Evolutionary conservation across 2,888 invertebrate genomes (phyloP).

Genomic region (Drosophila neoperkinsi): DNA sequence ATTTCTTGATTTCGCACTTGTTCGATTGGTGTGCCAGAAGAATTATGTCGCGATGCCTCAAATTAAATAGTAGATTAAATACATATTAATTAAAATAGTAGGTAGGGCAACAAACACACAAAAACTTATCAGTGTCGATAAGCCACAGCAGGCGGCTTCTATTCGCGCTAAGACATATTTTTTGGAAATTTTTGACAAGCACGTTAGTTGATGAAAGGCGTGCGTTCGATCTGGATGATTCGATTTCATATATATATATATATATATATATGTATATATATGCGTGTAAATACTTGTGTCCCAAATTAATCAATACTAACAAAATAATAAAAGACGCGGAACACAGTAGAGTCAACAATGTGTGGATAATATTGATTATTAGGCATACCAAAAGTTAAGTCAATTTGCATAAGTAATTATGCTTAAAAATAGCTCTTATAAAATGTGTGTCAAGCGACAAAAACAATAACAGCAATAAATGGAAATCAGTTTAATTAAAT

Average conservation of each 20-base stretch:
- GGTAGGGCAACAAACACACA: slow-evolving; percentile 15
- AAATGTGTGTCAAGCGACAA: slow-evolving; percentile 48
- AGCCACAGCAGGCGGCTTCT: slow-evolving; percentile 7
- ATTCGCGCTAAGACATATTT: slow-evolving; percentile 2
- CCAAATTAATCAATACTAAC: slow-evolving; percentile 24
- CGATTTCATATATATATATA: background rate
- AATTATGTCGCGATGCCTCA: slow-evolving; percentile 9
- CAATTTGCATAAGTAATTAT: slow-evolving; percentile 53
- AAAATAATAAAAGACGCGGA: slow-evolving; percentile 6
- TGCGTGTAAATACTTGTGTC: slow-evolving; percentile 49
- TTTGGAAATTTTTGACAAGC: slow-evolving; percentile 44
- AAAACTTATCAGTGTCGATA: slow-evolving; percentile 55
- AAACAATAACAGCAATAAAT: slow-evolving; percentile 6
- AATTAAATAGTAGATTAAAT: slow-evolving; percentile 7
- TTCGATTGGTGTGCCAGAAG: slow-evolving; percentile 11
- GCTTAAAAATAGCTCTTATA: slow-evolving; percentile 1
- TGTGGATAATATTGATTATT: slow-evolving; percentile 21
- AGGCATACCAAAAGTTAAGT: slow-evolving; percentile 1
- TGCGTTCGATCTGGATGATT: slow-evolving; percentile 33
- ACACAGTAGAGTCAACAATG: background rate
- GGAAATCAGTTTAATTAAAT: slow-evolving; percentile 26
- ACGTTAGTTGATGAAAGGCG: slow-evolving; percentile 52
- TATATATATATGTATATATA: background rate
- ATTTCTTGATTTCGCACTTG: slow-evolving; percentile 40
- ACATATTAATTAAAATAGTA: slow-evolving; percentile 9